These are phyloP conservation scores for Agrochola circellaris DNA, from an alignment of 2,888 invertebrate species.

Conservation along the genomic window DNA sequence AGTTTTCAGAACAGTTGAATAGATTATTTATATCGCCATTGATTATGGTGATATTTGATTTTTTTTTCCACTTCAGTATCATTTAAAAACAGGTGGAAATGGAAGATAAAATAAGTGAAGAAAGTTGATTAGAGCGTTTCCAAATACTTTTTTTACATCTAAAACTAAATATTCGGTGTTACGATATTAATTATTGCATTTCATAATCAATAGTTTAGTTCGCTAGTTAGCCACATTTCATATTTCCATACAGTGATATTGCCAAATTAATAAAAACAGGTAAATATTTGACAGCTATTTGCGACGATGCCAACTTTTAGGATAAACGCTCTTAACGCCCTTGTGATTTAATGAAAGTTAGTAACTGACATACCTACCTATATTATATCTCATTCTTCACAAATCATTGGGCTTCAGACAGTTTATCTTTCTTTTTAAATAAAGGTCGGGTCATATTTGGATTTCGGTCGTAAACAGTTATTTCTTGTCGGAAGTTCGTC, in stretches of 20 bases:
- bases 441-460: constrained; percentile 7
- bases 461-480: constrained; percentile 23
- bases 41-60: neutral
- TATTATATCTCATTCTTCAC: neutral
- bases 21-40: neutral
- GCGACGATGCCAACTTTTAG: too few relatives aligned
- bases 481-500: constrained; percentile 32
- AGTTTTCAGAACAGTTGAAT: neutral
- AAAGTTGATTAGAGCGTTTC: neutral
- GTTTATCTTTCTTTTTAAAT: neutral
- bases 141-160: too few relatives aligned
- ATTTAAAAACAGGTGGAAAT: too few relatives aligned
- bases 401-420: too few relatives aligned
- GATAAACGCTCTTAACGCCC: too few relatives aligned
- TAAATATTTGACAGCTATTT: too few relatives aligned
- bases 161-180: too few relatives aligned
- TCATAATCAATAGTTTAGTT: too few relatives aligned
- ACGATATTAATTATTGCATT: too few relatives aligned
- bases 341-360: neutral
- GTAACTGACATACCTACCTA: neutral
- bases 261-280: too few relatives aligned
- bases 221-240: too few relatives aligned
- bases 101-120: neutral
- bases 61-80: neutral
- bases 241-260: too few relatives aligned